Evolutionary conservation across 2,113 vertebrate genomes (phyloP).

Genomic region (Xerus inauris): DNA sequence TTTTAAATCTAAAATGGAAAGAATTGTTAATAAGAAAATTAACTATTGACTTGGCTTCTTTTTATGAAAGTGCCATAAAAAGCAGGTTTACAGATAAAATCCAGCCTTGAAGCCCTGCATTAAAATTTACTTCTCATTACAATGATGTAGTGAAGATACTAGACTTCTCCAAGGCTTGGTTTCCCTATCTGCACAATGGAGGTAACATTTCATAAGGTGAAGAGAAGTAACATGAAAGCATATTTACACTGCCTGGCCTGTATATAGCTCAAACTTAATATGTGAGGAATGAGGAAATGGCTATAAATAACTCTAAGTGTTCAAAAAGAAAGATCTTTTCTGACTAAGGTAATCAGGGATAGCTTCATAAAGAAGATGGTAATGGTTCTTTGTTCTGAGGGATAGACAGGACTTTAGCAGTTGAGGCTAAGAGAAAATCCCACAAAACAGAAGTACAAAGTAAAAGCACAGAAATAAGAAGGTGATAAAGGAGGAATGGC

Average conservation of each 20-base stretch:
- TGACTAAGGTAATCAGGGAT: not conserved
- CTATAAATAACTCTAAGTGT: conserved; percentile 28
- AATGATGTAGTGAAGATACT: not conserved
- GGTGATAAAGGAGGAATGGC: not conserved
- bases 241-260: not conserved
- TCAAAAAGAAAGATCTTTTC: conserved; percentile 28
- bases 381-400: not conserved
- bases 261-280: conserved; percentile 19
- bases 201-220: not conserved
- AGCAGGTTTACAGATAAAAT: not conserved
- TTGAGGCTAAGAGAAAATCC: not conserved
- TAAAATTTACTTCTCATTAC: conserved; percentile 9
- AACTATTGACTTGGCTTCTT: not conserved
- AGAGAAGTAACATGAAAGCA: not conserved
- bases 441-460: not conserved
- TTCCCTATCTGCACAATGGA: not conserved
- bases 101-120: not conserved
- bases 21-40: conserved; percentile 28
- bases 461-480: not conserved
- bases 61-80: conserved; percentile 13
- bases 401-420: not conserved
- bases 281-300: not conserved
- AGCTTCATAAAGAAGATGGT: not conserved
- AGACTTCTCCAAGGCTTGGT: not conserved
- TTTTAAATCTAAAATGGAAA: not conserved